phyloP scores from a whole-genome alignment of 2,113 vertebrate species.

The Esox niger region DNA sequence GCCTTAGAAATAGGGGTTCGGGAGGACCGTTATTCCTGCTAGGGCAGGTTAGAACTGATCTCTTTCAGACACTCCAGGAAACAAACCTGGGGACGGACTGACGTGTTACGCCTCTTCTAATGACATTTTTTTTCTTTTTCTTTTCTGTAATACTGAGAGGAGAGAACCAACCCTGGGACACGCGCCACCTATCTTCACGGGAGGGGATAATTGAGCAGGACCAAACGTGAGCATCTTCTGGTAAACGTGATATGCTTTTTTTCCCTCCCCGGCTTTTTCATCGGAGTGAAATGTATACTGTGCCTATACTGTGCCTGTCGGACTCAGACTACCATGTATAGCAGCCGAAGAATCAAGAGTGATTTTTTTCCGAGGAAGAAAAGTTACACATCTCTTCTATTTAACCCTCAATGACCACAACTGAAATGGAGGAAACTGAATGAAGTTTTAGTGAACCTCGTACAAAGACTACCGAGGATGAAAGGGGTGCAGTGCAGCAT shows the following conservation, averaged over 20 bases:
- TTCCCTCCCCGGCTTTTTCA: conserved; percentile 4
- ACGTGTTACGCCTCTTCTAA: conserved; percentile 99
- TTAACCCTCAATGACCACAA: conserved; percentile 33
- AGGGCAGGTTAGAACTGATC: conserved; percentile 99
- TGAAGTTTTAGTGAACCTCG: conserved; percentile 20
- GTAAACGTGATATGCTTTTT: conserved; percentile 86
- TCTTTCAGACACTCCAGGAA: conserved; percentile 99
- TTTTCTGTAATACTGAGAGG: conserved; percentile 88
- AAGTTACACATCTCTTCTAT: conserved; percentile 81
- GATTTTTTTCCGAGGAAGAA: conserved; percentile 72
- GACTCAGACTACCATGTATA: conserved; percentile 85
- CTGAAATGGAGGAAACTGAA: conserved; percentile 37
- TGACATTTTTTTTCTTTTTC: conserved; percentile 99
- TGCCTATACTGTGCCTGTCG: conserved; percentile 82
- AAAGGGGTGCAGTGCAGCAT: conserved; percentile 10
- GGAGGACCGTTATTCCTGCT: conserved; percentile 98
- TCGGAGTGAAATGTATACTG: conserved; percentile 89
- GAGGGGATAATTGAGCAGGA: conserved; percentile 98
- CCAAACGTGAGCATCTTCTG: conserved; percentile 99
- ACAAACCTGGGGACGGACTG: conserved; percentile 99
- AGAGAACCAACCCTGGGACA: conserved; percentile 84
- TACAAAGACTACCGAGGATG: conserved; percentile 20
- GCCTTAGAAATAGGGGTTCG: conserved; percentile 90
- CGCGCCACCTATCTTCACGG: conserved; percentile 99
- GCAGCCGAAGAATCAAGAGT: conserved; percentile 79